phyloP scores from a whole-genome alignment of 2,888 invertebrate genomes.

The Lasioglossum morio region DNA sequence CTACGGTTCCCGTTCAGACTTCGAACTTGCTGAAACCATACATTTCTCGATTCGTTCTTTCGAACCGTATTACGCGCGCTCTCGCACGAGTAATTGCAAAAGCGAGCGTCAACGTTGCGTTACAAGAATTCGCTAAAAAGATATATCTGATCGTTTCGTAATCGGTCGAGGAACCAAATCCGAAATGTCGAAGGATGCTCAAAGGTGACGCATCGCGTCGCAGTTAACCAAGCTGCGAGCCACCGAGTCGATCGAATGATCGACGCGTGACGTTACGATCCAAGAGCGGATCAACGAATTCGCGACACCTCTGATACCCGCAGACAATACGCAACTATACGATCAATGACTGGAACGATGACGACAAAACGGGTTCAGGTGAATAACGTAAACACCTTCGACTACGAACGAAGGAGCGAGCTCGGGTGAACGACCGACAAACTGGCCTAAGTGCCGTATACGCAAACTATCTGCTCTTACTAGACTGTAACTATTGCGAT shows the following conservation, averaged over 20 bases:
- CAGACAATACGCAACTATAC: not conserved
- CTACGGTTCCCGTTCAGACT: not conserved
- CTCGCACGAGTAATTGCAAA: constrained; percentile 31
- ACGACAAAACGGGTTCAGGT: constrained; percentile 51
- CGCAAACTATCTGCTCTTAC: constrained; percentile 49
- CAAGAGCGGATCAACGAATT: not conserved
- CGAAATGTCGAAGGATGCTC: not conserved
- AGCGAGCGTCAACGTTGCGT: constrained; percentile 4
- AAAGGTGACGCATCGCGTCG: not conserved
- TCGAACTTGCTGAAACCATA: constrained; percentile 57
- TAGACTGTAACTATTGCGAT: not conserved
- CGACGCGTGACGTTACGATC: not conserved
- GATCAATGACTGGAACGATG: constrained; percentile 27
- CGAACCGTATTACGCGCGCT: constrained; percentile 56
- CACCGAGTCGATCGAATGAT: not conserved
- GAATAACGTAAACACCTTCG: constrained; percentile 57
- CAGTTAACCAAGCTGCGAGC: not conserved
- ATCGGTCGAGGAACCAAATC: constrained; percentile 11
- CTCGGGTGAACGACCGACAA: constrained; percentile 82
- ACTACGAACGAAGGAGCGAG: constrained; percentile 48
- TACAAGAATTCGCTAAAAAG: constrained; percentile 28
- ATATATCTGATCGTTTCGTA: constrained; percentile 28
- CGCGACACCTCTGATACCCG: not conserved
- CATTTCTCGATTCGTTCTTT: constrained; percentile 38
- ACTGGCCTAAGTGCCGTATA: constrained; percentile 76